Evolutionary conservation across 2,113 vertebrate genomes (phyloP).

Genomic region (Nannobrachium achirus): DNA sequence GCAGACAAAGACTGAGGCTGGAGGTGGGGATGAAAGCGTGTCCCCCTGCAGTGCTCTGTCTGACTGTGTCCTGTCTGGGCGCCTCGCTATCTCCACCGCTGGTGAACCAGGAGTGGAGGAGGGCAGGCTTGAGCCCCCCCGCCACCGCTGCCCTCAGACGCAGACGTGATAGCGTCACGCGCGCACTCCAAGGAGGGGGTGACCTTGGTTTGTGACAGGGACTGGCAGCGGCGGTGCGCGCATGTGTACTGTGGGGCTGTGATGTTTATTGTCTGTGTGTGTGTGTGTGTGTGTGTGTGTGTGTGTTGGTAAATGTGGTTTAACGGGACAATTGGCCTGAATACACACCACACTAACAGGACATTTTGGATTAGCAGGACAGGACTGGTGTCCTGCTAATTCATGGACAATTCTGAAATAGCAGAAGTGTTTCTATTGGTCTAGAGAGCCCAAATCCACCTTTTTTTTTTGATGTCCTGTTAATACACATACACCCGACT

Average conservation of each 20-base stretch:
- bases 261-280: conserved; percentile 25
- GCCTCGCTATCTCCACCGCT: conserved; percentile 20
- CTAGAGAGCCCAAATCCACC: no score
- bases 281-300: conserved; percentile 17
- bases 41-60: conserved; percentile 34
- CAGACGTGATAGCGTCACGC: conserved; percentile 34
- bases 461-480: no score
- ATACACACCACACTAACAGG: no score
- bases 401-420: no score
- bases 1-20: conserved; percentile 56
- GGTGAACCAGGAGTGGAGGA: no score
- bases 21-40: conserved; percentile 32
- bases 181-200: conserved; percentile 17
- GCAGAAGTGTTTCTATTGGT: no score
- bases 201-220: conserved; percentile 57
- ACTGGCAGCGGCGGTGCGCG: neutral
- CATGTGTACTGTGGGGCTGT: neutral
- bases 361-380: no score
- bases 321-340: no score
- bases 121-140: neutral
- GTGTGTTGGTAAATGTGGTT: neutral
- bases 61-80: conserved; percentile 14
- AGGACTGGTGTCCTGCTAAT: no score
- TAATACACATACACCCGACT: no score
- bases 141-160: conserved; percentile 4